Evolutionary conservation across 2,113 vertebrate species (phyloP).

Genomic region (Salvator merianae): DNA sequence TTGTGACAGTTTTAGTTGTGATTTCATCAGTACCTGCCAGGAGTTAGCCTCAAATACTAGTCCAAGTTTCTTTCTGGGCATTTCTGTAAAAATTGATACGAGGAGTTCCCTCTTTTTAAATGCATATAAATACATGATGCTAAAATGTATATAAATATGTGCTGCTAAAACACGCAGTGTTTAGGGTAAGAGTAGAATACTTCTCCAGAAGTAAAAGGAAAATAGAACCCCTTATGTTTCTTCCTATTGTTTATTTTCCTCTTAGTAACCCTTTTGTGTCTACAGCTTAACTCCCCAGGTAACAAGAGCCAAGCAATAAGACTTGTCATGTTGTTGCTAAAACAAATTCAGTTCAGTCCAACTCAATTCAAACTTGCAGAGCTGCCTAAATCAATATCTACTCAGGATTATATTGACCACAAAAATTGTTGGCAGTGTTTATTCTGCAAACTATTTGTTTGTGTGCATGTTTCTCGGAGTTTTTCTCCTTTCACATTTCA

Average conservation of each 20-base stretch:
- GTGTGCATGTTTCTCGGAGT: slow-evolving; percentile 29
- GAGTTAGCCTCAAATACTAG: no score
- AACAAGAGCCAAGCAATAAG: slow-evolving; percentile 47
- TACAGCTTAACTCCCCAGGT: slow-evolving; percentile 35
- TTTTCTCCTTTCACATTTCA: background rate
- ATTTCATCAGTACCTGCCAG: no score
- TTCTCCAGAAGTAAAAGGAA: background rate
- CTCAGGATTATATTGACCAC: slow-evolving; percentile 19
- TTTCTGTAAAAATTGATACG: no score
- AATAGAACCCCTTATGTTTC: no score
- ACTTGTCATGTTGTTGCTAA: background rate
- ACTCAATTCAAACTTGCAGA: no score
- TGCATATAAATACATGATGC: background rate
- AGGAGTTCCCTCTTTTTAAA: no score
- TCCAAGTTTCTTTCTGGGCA: no score
- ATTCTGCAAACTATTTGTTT: slow-evolving; percentile 40
- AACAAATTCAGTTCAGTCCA: slow-evolving; percentile 29
- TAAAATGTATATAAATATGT: background rate
- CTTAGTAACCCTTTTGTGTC: slow-evolving; percentile 37
- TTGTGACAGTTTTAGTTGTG: no score
- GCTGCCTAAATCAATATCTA: slow-evolving; percentile 47
- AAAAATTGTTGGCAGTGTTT: slow-evolving; percentile 44
- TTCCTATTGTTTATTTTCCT: background rate
- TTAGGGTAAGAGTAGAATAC: no score
- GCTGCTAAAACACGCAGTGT: background rate